Conservation (phyloP, 2,113 vertebrate species). For the Chloropsis hardwickii region DNA sequence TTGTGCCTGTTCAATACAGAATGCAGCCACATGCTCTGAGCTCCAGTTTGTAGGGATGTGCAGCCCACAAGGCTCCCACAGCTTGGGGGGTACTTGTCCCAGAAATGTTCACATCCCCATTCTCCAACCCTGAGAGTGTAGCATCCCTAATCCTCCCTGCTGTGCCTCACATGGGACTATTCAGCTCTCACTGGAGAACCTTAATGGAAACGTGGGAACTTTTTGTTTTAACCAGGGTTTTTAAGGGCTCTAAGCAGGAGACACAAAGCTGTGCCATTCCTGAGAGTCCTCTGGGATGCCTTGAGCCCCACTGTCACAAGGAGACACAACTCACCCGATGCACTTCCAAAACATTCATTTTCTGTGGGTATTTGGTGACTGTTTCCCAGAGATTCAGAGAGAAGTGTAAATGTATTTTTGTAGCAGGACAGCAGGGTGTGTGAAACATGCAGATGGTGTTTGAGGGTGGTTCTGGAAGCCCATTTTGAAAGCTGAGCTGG, state of each 20-base stretch:
- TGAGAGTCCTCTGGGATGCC: neutral
- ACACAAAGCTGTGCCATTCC: neutral
- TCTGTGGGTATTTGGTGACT: neutral
- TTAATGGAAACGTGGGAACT: neutral
- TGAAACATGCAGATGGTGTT: neutral
- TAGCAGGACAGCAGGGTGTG: neutral
- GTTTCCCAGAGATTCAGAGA: neutral
- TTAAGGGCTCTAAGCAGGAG: neutral
- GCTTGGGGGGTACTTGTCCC: neutral
- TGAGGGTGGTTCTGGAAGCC: neutral
- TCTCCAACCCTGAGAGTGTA: neutral
- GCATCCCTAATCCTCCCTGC: neutral
- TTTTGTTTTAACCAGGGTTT: neutral
- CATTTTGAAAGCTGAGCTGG: neutral
- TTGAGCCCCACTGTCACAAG: neutral
- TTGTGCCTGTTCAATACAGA: neutral
- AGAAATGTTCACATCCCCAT: rapidly evolving
- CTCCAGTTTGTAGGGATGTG: rapidly evolving
- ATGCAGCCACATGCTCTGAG: neutral
- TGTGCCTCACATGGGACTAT: neutral
- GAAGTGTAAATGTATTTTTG: neutral
- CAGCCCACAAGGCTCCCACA: neutral
- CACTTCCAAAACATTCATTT: neutral
- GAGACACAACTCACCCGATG: neutral
- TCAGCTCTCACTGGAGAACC: neutral